Base-by-base conservation (phyloP, 2,113 vertebrate genomes). In the Podarcis cretensis region DNA sequence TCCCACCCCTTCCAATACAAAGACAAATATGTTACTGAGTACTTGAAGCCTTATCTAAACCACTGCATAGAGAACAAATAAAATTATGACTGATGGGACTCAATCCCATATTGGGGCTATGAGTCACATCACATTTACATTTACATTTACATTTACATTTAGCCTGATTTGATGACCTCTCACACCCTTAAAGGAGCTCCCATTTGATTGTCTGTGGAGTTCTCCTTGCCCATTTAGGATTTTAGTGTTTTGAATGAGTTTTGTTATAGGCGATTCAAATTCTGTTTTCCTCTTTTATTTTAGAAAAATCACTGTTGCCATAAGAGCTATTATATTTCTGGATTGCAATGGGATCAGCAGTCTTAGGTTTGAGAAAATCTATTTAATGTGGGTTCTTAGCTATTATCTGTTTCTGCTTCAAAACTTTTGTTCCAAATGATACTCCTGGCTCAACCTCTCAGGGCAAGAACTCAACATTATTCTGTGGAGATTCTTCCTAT, bases 261-360 rank as follows among this genome's bases (percentile, higher is more conserved):
- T 57, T 63, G 57, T 37, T 59, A 54, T 35, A 87, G 23, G 21
- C 32, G 18, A 54, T 91, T 77, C 90, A 80, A 84, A 37, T 43
- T 81, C 32, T 79, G 75, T 43, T 91, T 86, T 78, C 73, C 21
- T 87, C 59, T 78, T 88, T 88, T 6, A 87, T 12, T 23, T 73
- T 90, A 57, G 77, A 87, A 88, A 84, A 83, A 35, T n/a, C 21
- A 48, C n/a, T 25, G 10, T 59, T 69, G 89, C 82, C 75, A 37
- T 66, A 86, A 83, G 81, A 59, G 30, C 48, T 71, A 27, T 81
- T 14, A 85, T 48, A 76, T 91, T 90, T 30, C 76, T 30, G 80
- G 74, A 90, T 57, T n/a, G 88, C 91, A 71, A 37, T 68, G 32
- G 21, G 37, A 82, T 16, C 21, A n/a, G 81, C 89, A 92, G 65